These are phyloP conservation scores for Ibycter americanus DNA, from an alignment of 2,797 vertebrate species.

Conservation along the genomic window DNA sequence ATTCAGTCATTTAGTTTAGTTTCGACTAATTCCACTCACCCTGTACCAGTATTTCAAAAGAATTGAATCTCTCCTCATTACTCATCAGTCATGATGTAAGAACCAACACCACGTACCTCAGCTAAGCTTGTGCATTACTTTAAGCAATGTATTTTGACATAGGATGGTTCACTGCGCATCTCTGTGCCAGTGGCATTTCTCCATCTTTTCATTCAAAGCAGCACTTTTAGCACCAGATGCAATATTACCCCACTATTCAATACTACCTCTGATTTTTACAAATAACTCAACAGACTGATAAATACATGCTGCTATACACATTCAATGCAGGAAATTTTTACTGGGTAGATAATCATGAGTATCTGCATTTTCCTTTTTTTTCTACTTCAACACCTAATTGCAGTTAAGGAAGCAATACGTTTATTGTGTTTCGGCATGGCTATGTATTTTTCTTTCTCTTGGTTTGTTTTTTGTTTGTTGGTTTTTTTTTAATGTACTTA, in stretches of 20 bases:
- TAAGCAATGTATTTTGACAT: conserved; percentile 75
- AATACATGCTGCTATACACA: conserved; percentile 86
- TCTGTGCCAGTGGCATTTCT: conserved; percentile 62
- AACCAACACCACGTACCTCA: conserved; percentile 88
- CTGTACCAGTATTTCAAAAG: conserved; percentile 27
- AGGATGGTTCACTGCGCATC: conserved; percentile 75
- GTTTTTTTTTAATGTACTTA: conserved; percentile 72
- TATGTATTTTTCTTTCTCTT: conserved; percentile 77
- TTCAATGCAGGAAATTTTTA: conserved; percentile 80
- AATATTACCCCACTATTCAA: conserved; percentile 87
- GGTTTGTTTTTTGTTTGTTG: neutral
- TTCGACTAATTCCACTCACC: neutral
- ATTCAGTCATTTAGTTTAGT: conserved; percentile 11
- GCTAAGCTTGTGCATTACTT: conserved; percentile 67
- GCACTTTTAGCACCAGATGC: conserved; percentile 86
- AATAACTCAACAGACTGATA: conserved; percentile 81
- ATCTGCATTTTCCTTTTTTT: conserved; percentile 65
- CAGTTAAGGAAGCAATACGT: conserved; percentile 83
- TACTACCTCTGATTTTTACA: conserved; percentile 93
- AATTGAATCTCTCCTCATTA: conserved; percentile 36
- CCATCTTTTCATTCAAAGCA: conserved; percentile 78
- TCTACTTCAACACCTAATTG: conserved; percentile 78
- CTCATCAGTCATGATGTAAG: conserved; percentile 68
- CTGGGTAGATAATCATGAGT: conserved; percentile 75
- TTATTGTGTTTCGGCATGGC: conserved; percentile 75